Percentiles rank a stretch among this genome's conserved stretches.
phyloP scores from a whole-genome alignment of 2,888 invertebrate genomes.

The Rutpela maculata region DNA sequence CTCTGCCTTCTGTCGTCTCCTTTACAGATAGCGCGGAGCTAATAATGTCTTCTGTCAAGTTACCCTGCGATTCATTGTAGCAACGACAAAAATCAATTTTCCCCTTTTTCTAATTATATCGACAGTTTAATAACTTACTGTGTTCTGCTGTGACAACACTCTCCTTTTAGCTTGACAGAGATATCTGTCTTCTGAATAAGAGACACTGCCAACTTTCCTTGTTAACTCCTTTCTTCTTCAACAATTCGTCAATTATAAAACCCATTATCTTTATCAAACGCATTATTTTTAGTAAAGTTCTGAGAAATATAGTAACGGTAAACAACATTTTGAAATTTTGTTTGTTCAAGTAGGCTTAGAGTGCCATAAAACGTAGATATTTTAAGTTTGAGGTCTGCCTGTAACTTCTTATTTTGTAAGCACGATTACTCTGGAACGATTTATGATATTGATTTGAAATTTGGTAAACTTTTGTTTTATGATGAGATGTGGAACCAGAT shows the following conservation, averaged over 20 bases:
- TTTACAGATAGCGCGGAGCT: constrained; percentile 32
- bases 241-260: neutral
- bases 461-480: too few relatives aligned
- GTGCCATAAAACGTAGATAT: too few relatives aligned
- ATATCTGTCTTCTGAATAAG: constrained; percentile 14
- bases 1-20: constrained; percentile 23
- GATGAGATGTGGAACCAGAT: too few relatives aligned
- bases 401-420: too few relatives aligned
- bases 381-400: too few relatives aligned
- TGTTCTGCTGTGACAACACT: constrained; percentile 38
- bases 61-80: constrained; percentile 42
- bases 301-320: too few relatives aligned
- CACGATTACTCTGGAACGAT: too few relatives aligned
- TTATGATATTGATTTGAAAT: too few relatives aligned
- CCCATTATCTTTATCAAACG: too few relatives aligned
- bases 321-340: too few relatives aligned
- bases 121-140: constrained; percentile 49
- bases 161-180: constrained; percentile 24
- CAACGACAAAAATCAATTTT: constrained; percentile 47
- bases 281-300: too few relatives aligned
- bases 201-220: constrained; percentile 3
- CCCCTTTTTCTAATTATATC: constrained; percentile 50
- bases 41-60: constrained; percentile 50
- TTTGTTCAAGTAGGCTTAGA: too few relatives aligned
- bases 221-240: neutral